Conservation (phyloP, 2,113 vertebrate species). For the Rhombomys opimus region DNA sequence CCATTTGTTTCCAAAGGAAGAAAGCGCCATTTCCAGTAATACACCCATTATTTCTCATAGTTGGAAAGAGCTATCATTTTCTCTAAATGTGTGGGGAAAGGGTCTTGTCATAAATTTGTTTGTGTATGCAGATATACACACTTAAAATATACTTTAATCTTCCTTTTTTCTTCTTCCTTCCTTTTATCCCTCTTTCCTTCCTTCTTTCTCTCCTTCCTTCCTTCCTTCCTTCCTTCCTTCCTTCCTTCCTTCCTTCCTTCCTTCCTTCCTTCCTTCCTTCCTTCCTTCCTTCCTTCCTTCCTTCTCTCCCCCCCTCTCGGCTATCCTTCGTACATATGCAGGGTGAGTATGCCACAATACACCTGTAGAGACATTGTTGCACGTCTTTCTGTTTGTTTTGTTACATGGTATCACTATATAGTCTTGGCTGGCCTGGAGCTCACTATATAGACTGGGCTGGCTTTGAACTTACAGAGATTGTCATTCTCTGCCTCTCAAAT, state of each 20-base stretch:
- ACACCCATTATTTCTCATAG: neutral
- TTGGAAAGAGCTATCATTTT: constrained; percentile 31
- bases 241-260: too few species aligned
- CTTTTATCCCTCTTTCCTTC: too few species aligned
- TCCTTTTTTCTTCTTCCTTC: neutral
- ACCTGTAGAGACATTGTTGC: neutral
- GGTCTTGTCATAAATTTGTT: neutral
- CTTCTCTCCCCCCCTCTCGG: too few species aligned
- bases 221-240: neutral
- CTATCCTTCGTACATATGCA: neutral
- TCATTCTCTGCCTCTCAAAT: neutral
- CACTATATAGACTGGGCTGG: neutral
- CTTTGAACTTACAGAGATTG: neutral
- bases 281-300: too few species aligned
- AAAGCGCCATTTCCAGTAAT: neutral
- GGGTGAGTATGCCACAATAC: neutral
- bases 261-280: too few species aligned
- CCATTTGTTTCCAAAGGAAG: neutral
- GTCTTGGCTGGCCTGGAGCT: neutral
- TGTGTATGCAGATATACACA: neutral
- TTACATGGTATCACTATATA: neutral
- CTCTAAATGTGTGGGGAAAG: neutral
- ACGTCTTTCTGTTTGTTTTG: neutral
- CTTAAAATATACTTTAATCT: neutral
- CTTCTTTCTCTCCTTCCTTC: neutral